Evolutionary conservation across 2,113 vertebrate species (phyloP).

Genomic region (Girardinichthys multiradiatus): DNA sequence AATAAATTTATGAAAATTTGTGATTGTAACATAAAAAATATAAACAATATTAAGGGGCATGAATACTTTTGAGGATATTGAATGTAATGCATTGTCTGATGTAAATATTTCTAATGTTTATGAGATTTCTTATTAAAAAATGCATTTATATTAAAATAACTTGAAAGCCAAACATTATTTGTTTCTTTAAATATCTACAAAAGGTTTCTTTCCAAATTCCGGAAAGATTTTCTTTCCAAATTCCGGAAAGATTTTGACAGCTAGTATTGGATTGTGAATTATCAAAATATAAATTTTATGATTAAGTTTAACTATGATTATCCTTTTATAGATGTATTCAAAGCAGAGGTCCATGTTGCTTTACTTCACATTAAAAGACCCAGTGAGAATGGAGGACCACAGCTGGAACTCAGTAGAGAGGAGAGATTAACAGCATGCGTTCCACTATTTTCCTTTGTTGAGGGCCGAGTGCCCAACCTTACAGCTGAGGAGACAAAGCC

Average conservation of each 20-base stretch:
- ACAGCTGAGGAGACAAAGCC: slow-evolving; percentile 63
- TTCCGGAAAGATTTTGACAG: neutral
- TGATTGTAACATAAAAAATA: too few relatives aligned
- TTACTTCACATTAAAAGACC: slow-evolving; percentile 31
- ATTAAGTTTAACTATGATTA: slow-evolving; percentile 14
- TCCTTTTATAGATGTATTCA: slow-evolving; percentile 22
- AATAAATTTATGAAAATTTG: too few relatives aligned
- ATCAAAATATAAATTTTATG: neutral
- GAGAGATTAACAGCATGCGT: slow-evolving; percentile 61
- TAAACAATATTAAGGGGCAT: too few relatives aligned
- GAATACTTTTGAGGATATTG: too few relatives aligned
- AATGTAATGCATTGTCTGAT: too few relatives aligned
- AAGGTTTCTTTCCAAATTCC: neutral
- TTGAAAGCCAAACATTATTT: neutral
- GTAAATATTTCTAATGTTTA: too few relatives aligned
- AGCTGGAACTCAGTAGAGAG: slow-evolving; percentile 63
- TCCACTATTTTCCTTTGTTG: slow-evolving; percentile 56
- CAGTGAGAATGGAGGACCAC: slow-evolving; percentile 48
- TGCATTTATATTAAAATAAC: neutral
- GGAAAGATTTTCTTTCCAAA: neutral
- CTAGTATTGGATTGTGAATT: neutral
- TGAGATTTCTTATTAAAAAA: neutral
- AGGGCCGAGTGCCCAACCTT: slow-evolving; percentile 54
- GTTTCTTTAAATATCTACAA: neutral
- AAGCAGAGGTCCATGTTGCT: slow-evolving; percentile 27